These are phyloP conservation scores for Ennomos fuscantarius DNA, from an alignment of 2,888 invertebrate genomes.

Conservation along the genomic window DNA sequence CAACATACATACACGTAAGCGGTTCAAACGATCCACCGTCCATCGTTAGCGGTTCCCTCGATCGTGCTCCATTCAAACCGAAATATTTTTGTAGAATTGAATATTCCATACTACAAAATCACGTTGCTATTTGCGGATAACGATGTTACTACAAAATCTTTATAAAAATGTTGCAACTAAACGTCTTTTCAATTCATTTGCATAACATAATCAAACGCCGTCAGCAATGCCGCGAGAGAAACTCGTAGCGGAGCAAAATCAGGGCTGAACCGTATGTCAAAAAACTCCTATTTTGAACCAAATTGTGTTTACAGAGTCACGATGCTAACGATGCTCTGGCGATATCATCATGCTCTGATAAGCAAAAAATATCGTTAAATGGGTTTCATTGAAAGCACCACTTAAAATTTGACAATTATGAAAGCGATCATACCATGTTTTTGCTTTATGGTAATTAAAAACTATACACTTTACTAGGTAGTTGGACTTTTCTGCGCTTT, in stretches of 20 bases:
- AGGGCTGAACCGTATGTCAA: too few relatives aligned
- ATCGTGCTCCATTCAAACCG: slow-evolving; percentile 5
- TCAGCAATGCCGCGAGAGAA: neutral
- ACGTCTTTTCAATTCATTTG: slow-evolving; percentile 20
- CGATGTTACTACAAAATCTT: neutral
- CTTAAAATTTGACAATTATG: too few relatives aligned
- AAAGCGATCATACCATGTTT: too few relatives aligned
- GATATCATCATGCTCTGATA: too few relatives aligned
- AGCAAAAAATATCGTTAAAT: too few relatives aligned
- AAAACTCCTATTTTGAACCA: too few relatives aligned
- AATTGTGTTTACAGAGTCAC: too few relatives aligned
- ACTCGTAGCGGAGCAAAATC: neutral
- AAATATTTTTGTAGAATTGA: slow-evolving; percentile 4
- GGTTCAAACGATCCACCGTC: neutral
- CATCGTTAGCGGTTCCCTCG: neutral
- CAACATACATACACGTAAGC: slow-evolving; percentile 7
- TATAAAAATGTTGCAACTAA: slow-evolving; percentile 3
- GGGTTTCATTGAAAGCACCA: too few relatives aligned
- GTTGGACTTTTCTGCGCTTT: too few relatives aligned
- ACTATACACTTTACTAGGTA: too few relatives aligned
- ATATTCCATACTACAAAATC: neutral
- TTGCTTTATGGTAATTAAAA: too few relatives aligned
- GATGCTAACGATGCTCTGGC: too few relatives aligned
- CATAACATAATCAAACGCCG: slow-evolving; percentile 19
- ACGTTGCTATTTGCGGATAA: neutral